phyloP scores from a whole-genome alignment of 2,888 invertebrate species.

The Eledone cirrhosa region DNA sequence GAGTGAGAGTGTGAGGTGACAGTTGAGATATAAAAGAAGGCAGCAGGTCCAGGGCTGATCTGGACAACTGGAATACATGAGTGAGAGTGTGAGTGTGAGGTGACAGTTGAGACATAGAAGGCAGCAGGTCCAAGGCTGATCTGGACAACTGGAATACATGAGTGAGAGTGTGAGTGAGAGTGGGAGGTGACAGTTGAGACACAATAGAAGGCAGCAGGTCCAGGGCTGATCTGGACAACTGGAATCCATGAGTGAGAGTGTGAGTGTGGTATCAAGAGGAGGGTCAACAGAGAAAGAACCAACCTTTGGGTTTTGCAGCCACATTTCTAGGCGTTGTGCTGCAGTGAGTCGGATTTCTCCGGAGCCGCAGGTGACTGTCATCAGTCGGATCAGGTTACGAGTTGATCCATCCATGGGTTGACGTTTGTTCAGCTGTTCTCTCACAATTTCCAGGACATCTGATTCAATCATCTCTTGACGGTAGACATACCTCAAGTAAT shows the following conservation, averaged over 20 bases:
- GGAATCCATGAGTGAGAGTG: constrained; percentile 31
- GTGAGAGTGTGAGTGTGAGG: constrained; percentile 45
- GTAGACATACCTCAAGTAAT: constrained; percentile 71
- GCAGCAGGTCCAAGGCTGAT: constrained; percentile 89
- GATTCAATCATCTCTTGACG: constrained; percentile 79
- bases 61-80: constrained; percentile 73
- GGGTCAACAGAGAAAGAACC: no score
- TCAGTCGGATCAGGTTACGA: constrained; percentile 84
- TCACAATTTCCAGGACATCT: constrained; percentile 84
- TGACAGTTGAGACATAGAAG: constrained; percentile 91
- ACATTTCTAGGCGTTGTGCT: constrained; percentile 85
- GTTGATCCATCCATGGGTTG: constrained; percentile 82
- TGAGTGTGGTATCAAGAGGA: no score
- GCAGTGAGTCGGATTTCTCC: constrained; percentile 84
- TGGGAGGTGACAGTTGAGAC: constrained; percentile 86
- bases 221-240: constrained; percentile 86
- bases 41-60: constrained; percentile 91
- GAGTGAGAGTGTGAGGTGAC: no score
- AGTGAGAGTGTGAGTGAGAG: not conserved
- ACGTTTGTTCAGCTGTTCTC: constrained; percentile 85
- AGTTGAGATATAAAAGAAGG: constrained; percentile 90
- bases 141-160: constrained; percentile 74
- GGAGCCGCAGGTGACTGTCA: constrained; percentile 86
- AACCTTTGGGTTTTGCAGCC: constrained; percentile 92
- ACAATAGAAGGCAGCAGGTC: constrained; percentile 89